Percentiles rank a stretch among this genome's conserved stretches.
Evolutionary conservation across 2,888 invertebrate species (phyloP).

Genomic region (Diarsia dahlii): DNA sequence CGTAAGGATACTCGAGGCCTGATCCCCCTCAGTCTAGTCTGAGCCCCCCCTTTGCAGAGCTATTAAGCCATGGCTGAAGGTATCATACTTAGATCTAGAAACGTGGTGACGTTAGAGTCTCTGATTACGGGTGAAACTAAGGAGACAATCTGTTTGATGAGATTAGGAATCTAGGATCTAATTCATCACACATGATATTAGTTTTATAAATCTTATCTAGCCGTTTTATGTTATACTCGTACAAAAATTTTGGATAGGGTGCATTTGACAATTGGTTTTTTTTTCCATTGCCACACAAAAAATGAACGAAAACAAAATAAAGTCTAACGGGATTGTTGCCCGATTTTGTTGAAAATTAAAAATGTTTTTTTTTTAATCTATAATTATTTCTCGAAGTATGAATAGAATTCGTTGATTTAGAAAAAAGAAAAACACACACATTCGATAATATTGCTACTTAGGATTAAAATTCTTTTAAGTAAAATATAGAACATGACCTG

Average conservation of each 20-base stretch:
- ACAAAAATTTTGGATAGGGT: too few species aligned
- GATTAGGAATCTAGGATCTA: not conserved
- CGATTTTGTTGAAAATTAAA: too few species aligned
- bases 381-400: too few species aligned
- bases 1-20: conserved; percentile 24
- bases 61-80: not conserved
- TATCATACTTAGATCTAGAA: not conserved
- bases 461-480: too few species aligned
- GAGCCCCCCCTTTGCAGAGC: not conserved
- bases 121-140: not conserved
- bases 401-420: too few species aligned
- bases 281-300: too few species aligned
- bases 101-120: not conserved
- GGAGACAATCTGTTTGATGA: not conserved
- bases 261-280: too few species aligned
- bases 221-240: not conserved
- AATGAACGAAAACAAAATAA: too few species aligned
- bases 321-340: too few species aligned
- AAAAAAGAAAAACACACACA: too few species aligned
- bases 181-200: not conserved
- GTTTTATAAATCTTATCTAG: not conserved
- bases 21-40: conserved; percentile 32
- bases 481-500: not conserved
- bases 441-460: too few species aligned
- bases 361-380: too few species aligned